phyloP scores from a whole-genome alignment of 2,113 vertebrate species.

The Bubalus kerabau region DNA sequence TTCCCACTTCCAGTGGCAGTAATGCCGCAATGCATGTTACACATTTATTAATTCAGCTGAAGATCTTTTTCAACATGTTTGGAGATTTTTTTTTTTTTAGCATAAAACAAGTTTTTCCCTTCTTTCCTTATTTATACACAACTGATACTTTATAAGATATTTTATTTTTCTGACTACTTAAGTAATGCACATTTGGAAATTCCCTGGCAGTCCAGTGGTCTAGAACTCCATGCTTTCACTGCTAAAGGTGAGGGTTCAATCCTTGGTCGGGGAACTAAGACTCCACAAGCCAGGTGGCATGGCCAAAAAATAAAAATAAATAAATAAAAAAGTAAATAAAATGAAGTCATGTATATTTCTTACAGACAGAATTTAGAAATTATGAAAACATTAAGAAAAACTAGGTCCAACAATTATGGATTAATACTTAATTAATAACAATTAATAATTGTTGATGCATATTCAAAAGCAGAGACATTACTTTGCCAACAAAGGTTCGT shows the following conservation, averaged over 20 bases:
- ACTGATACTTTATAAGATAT: not conserved
- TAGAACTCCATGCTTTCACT: not conserved
- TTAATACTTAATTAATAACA: not conserved
- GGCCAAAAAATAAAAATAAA: not conserved
- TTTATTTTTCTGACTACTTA: not conserved
- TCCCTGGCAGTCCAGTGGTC: not conserved
- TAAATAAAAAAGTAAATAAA: not conserved
- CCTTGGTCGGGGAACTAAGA: not conserved
- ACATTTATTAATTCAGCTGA: not conserved
- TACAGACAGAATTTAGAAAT: not conserved
- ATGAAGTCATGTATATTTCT: not conserved
- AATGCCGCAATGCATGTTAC: not conserved
- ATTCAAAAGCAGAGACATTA: too few species aligned
- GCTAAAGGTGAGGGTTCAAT: not conserved
- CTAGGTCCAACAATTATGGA: not conserved
- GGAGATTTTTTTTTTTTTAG: not conserved
- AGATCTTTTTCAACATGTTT: not conserved
- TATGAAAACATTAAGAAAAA: slow-evolving; percentile 6
- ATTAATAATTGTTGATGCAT: not conserved
- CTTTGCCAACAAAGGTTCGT: too few species aligned
- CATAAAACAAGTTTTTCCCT: not conserved
- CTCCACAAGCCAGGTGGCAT: not conserved
- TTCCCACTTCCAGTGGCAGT: not conserved
- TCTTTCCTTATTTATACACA: not conserved
- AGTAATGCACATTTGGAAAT: not conserved